Conservation (phyloP, 2,888 invertebrate species). For the Mythimna ferrago region DNA sequence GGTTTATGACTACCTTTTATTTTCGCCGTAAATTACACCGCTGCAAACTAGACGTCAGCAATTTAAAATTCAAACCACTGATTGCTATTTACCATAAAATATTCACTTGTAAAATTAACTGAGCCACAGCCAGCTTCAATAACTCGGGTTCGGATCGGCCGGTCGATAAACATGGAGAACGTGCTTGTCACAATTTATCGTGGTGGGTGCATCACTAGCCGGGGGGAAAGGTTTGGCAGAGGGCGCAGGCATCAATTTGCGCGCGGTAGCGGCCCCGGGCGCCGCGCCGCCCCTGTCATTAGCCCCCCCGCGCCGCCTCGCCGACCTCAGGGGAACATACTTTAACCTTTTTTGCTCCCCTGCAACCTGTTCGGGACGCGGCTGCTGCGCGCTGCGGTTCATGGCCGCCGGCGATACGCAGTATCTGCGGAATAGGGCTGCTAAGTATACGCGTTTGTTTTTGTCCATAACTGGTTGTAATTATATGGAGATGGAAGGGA, state of each 20-base stretch:
- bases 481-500: slow-evolving; percentile 59
- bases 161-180: slow-evolving; percentile 74
- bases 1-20: slow-evolving; percentile 25
- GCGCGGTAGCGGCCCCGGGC: slow-evolving; percentile 89
- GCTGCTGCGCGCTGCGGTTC: slow-evolving; percentile 87
- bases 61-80: slow-evolving; percentile 54
- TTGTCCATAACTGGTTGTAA: slow-evolving; percentile 62
- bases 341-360: slow-evolving; percentile 90
- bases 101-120: slow-evolving; percentile 62
- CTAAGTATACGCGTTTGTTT: slow-evolving; percentile 62
- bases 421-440: slow-evolving; percentile 76
- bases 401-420: slow-evolving; percentile 88
- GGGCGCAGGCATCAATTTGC: slow-evolving; percentile 90
- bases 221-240: slow-evolving; percentile 89
- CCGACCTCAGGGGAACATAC: slow-evolving; percentile 81
- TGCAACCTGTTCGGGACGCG: slow-evolving; percentile 89
- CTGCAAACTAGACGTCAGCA: slow-evolving; percentile 41
- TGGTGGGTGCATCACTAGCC: slow-evolving; percentile 86
- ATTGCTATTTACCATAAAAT: slow-evolving; percentile 64
- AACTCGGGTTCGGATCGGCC: slow-evolving; percentile 56
- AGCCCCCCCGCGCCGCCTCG: slow-evolving; percentile 74
- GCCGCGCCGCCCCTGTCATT: slow-evolving; percentile 90
- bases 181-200: slow-evolving; percentile 86
- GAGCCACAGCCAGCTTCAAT: slow-evolving; percentile 58
- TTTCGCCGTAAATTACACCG: slow-evolving; percentile 40